These are phyloP conservation scores for Amphiprion ocellaris DNA, from an alignment of 2,113 vertebrate genomes.

Conservation along the genomic window DNA sequence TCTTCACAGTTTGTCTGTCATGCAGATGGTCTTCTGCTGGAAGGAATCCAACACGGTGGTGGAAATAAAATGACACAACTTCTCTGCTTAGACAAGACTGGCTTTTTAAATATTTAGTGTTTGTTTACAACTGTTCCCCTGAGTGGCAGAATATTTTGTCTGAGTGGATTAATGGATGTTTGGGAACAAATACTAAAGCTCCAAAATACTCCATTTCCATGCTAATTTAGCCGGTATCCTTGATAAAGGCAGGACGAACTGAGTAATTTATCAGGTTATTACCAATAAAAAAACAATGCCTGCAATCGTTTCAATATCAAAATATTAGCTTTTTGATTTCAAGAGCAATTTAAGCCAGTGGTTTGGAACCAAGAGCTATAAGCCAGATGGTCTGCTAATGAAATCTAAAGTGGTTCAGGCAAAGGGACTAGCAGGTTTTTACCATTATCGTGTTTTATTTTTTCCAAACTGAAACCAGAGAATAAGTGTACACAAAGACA, in stretches of 20 bases:
- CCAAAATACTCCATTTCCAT: constrained; percentile 38
- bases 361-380: constrained; percentile 32
- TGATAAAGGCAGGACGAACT: constrained; percentile 26
- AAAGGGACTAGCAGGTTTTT: constrained; percentile 41
- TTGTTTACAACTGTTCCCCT: constrained; percentile 62
- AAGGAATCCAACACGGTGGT: constrained; percentile 24
- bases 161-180: constrained; percentile 56
- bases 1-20: constrained; percentile 19
- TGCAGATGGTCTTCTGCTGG: neutral
- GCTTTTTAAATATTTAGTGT: constrained; percentile 63
- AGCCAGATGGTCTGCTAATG: constrained; percentile 64
- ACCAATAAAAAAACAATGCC: constrained; percentile 12
- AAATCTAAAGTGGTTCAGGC: constrained; percentile 44
- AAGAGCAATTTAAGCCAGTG: constrained; percentile 40
- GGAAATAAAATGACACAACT: constrained; percentile 13
- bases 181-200: constrained; percentile 50
- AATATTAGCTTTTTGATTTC: constrained; percentile 47
- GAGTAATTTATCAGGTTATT: constrained; percentile 12
- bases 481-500: constrained; percentile 27
- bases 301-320: constrained; percentile 20
- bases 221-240: constrained; percentile 1
- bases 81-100: constrained; percentile 50
- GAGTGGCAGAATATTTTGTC: constrained; percentile 41
- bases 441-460: constrained; percentile 5
- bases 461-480: constrained; percentile 13